Evolutionary conservation across 2,797 vertebrate species (phyloP).

Genomic region (Bovichtus diacanthus): DNA sequence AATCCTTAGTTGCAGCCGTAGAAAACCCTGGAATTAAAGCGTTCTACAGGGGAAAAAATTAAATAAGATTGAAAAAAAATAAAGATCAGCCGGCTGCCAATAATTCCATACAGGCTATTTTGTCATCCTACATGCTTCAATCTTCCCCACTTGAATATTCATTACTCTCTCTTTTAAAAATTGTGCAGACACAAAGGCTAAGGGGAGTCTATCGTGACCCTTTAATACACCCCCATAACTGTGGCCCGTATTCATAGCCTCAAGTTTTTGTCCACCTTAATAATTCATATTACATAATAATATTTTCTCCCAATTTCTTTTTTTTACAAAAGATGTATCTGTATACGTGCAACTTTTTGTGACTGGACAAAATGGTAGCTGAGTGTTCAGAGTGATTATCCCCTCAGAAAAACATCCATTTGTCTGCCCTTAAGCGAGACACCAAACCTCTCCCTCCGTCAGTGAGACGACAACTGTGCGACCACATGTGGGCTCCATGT

Average conservation of each 20-base stretch:
- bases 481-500: not conserved
- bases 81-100: not conserved
- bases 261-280: constrained; percentile 11
- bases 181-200: constrained; percentile 2
- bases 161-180: not conserved
- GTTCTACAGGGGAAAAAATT: not conserved
- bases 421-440: not conserved
- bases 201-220: constrained; percentile 21
- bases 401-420: not conserved
- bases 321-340: not conserved
- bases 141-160: not conserved
- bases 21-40: not conserved
- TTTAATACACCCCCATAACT: constrained; percentile 23
- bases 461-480: not conserved
- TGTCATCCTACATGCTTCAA: not conserved
- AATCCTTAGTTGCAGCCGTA: not conserved
- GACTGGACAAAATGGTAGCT: constrained; percentile 1
- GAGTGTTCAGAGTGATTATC: not conserved
- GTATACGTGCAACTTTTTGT: not conserved
- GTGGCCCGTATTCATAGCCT: constrained; percentile 33
- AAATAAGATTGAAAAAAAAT: not conserved
- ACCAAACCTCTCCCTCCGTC: not conserved
- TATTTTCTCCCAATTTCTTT: not conserved
- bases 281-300: constrained; percentile 22
- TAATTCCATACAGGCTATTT: not conserved